Conservation (phyloP, 2,888 invertebrate genomes). For the Stenichneumon culpator region DNA sequence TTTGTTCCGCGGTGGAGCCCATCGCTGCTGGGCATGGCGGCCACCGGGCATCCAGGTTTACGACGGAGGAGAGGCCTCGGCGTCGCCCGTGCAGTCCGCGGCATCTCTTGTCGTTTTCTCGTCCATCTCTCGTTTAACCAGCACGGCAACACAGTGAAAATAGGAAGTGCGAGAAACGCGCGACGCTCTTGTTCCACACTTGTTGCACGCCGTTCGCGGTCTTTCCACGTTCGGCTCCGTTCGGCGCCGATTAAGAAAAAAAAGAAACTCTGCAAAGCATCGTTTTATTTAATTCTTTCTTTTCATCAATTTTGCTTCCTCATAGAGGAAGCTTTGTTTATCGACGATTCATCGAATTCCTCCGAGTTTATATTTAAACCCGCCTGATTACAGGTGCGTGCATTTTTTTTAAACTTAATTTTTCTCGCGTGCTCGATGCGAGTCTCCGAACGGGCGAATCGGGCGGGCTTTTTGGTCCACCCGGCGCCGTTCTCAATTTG, state of each 20-base stretch:
- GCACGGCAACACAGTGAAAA: slow-evolving; percentile 20
- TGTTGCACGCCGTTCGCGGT: not conserved
- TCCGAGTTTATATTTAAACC: slow-evolving; percentile 43
- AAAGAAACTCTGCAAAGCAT: not conserved
- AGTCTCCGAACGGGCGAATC: slow-evolving; percentile 22
- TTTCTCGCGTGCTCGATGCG: slow-evolving; percentile 13
- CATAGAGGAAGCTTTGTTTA: too few species aligned
- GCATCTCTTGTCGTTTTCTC: slow-evolving; percentile 1
- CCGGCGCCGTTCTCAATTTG: slow-evolving; percentile 64
- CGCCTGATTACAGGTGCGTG: slow-evolving; percentile 60
- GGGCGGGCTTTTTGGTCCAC: slow-evolving; percentile 56
- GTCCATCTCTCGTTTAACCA: slow-evolving; percentile 11
- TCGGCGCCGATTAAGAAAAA: too few species aligned
- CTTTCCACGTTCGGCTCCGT: too few species aligned
- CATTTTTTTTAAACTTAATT: slow-evolving; percentile 30
- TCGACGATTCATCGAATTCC: not conserved
- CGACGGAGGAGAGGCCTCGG: slow-evolving; percentile 52
- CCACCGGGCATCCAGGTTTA: slow-evolving; percentile 74
- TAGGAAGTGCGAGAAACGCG: too few species aligned
- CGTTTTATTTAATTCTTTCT: not conserved
- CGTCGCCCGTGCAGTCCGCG: not conserved
- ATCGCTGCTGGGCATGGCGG: slow-evolving; percentile 67
- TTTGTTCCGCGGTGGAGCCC: slow-evolving; percentile 72
- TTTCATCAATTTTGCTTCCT: not conserved
- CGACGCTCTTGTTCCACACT: not conserved